Percentiles rank a stretch among this genome's conserved stretches.
These are phyloP conservation scores for Menidia menidia DNA, from an alignment of 2,797 vertebrate species.

Conservation along the genomic window DNA sequence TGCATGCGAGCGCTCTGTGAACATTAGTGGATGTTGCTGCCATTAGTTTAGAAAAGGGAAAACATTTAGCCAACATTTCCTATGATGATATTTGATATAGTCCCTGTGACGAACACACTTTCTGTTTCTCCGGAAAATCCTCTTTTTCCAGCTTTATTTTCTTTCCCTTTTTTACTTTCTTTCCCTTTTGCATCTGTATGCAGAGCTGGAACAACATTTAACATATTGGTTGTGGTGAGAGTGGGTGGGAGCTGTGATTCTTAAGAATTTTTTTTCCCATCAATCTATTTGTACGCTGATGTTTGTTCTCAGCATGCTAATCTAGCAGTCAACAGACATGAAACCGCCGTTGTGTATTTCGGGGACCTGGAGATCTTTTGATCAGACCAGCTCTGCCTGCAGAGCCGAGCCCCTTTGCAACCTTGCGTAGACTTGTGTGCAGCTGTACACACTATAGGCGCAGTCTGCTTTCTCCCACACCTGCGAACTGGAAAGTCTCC, in stretches of 20 bases:
- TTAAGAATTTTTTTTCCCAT: conserved; percentile 45
- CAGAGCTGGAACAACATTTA: conserved; percentile 48
- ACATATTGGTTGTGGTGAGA: conserved; percentile 58
- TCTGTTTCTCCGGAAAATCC: conserved; percentile 17
- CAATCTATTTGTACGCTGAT: conserved; percentile 56
- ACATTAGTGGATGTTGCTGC: conserved; percentile 16
- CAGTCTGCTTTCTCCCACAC: conserved; percentile 37
- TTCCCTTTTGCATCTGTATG: conserved; percentile 41
- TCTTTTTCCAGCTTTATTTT: conserved; percentile 3
- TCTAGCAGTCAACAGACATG: conserved; percentile 59
- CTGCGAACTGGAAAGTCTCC: conserved; percentile 38
- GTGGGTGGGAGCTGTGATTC: conserved; percentile 60
- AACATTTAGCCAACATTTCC: conserved; percentile 12
- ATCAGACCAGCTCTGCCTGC: conserved; percentile 68
- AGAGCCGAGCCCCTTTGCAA: conserved; percentile 55
- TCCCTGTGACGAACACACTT: conserved; percentile 29
- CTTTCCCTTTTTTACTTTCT: conserved; percentile 20
- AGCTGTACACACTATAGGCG: conserved; percentile 50
- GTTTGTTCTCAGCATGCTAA: conserved; percentile 70
- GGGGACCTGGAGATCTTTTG: conserved; percentile 68
- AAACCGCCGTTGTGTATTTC: conserved; percentile 59
- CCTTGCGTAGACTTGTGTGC: conserved; percentile 58
- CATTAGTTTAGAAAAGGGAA: conserved; percentile 29
- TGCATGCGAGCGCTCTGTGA: background rate
- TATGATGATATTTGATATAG: conserved; percentile 40